These are phyloP conservation scores for Parnassius apollo DNA, from an alignment of 2,888 invertebrate genomes.

Conservation along the genomic window DNA sequence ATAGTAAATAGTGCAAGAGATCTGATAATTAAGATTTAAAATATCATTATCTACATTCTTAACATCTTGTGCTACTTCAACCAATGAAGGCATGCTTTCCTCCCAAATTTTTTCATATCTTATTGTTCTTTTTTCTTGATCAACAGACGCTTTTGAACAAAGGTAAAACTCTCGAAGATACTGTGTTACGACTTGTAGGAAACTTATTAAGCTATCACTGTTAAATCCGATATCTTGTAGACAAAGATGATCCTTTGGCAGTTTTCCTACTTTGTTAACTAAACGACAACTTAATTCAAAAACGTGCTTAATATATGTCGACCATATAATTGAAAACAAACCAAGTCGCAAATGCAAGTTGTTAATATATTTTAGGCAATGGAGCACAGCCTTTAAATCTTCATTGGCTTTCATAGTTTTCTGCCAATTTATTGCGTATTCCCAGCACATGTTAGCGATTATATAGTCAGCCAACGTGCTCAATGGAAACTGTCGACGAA, in stretches of 20 bases:
- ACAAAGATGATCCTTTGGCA: conserved; percentile 92
- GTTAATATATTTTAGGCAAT: conserved; percentile 84
- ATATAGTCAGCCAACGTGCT: conserved; percentile 90
- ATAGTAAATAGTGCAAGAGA: conserved; percentile 88
- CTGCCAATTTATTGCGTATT: conserved; percentile 93
- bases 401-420: conserved; percentile 85
- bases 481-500: conserved; percentile 91
- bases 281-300: conserved; percentile 89
- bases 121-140: conserved; percentile 63
- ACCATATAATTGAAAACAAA: conserved; percentile 92
- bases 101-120: conserved; percentile 85
- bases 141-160: conserved; percentile 59
- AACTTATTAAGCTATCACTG: conserved; percentile 80
- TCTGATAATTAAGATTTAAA: conserved; percentile 89
- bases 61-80: conserved; percentile 89
- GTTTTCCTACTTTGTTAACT: conserved; percentile 89
- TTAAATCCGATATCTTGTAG: conserved; percentile 88
- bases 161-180: conserved; percentile 73
- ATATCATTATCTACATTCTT: conserved; percentile 87
- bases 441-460: conserved; percentile 94
- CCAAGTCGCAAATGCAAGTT: conserved; percentile 87
- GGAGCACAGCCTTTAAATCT: conserved; percentile 86
- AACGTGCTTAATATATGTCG: conserved; percentile 90
- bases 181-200: conserved; percentile 66
- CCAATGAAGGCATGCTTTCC: conserved; percentile 84